Conservation (phyloP, 1,140 invertebrate genomes). For the Drosophila mojavensis region DNA sequence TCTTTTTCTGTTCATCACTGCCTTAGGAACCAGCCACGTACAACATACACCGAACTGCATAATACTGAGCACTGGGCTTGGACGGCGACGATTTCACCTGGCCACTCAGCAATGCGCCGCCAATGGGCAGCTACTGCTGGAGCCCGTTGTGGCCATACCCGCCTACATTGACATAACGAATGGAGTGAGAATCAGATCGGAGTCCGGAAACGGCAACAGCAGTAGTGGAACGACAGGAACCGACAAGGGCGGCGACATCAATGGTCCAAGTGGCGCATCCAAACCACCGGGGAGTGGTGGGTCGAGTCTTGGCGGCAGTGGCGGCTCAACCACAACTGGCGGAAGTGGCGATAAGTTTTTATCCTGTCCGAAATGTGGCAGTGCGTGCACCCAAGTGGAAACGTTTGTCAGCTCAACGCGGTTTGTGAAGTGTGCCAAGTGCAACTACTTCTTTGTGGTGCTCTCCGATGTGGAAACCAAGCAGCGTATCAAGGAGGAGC, state of each 20-base stretch:
- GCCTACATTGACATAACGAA: conserved; percentile 73
- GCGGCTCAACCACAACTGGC: conserved; percentile 48
- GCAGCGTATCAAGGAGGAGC: conserved; percentile 90
- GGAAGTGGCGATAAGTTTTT: conserved; percentile 85
- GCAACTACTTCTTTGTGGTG: conserved; percentile 99
- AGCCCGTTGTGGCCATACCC: conserved; percentile 58
- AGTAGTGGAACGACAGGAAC: background rate
- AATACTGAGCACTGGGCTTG: conserved; percentile 37
- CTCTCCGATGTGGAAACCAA: conserved; percentile 96
- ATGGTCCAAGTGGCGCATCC: conserved; percentile 33
- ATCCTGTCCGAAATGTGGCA: conserved; percentile 96
- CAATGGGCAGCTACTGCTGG: conserved; percentile 39
- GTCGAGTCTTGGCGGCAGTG: conserved; percentile 33
- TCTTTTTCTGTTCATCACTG: background rate
- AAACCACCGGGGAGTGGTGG: conserved; percentile 15
- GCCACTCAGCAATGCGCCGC: conserved; percentile 45
- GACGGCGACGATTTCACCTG: conserved; percentile 49
- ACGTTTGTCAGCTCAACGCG: conserved; percentile 98
- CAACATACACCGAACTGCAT: conserved; percentile 57
- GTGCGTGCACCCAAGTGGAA: conserved; percentile 97
- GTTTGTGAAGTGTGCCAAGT: conserved; percentile 99
- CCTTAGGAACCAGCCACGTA: conserved; percentile 50
- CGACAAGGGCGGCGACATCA: conserved; percentile 1
- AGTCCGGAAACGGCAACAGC: conserved; percentile 14
- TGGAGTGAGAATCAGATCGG: conserved; percentile 44